phyloP scores from a whole-genome alignment of 1,140 invertebrate genomes.

The Galendromus occidentalis region DNA sequence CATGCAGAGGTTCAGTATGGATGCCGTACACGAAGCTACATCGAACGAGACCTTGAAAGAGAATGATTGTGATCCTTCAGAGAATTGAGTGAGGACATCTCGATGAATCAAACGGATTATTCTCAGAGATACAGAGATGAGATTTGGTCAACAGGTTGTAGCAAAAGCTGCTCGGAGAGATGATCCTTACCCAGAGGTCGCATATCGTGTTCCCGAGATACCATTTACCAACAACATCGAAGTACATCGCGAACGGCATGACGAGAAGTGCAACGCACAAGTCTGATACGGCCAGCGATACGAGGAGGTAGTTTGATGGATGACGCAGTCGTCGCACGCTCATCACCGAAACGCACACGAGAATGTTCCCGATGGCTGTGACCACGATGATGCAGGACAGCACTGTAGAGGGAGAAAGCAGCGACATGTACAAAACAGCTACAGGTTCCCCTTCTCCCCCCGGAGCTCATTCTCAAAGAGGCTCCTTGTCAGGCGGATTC shows the following conservation, averaged over 20 bases:
- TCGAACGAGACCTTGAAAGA: conserved; percentile 68
- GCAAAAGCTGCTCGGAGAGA: background rate
- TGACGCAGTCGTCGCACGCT: conserved; percentile 52
- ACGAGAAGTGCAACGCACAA: conserved; percentile 51
- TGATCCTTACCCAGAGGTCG: conserved; percentile 33
- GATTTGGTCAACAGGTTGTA: background rate
- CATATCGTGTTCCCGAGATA: conserved; percentile 59
- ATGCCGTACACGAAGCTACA: conserved; percentile 89
- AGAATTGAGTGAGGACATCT: no score
- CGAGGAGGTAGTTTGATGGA: conserved; percentile 57
- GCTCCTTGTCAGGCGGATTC: no score
- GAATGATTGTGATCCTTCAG: no score
- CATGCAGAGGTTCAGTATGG: conserved; percentile 60
- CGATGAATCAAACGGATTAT: no score
- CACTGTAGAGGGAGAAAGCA: conserved; percentile 25
- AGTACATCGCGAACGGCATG: conserved; percentile 53
- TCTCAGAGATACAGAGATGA: background rate
- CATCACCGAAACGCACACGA: conserved; percentile 65
- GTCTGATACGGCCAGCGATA: conserved; percentile 59
- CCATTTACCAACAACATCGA: conserved; percentile 57
- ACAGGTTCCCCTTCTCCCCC: no score
- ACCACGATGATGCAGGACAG: conserved; percentile 71
- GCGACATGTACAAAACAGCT: no score
- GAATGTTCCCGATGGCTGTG: conserved; percentile 67
- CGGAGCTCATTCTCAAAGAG: no score